Evolutionary conservation across 2,113 vertebrate species (phyloP), one percentile per base, ranked within the genome.

Genomic region (Myotis lucifugus): DNA sequence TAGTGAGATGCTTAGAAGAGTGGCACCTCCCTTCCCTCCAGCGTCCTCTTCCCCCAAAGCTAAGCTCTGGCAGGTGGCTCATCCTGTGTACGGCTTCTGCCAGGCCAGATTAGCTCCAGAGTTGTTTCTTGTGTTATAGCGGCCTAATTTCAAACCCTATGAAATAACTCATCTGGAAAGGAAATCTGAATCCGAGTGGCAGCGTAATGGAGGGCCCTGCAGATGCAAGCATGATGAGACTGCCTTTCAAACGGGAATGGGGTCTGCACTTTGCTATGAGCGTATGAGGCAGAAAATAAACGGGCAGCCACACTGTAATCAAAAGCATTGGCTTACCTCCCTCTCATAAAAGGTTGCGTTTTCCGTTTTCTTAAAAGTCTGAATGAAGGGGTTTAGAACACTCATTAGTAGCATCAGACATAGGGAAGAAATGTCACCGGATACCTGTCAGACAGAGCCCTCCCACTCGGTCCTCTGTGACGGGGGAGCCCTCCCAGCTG

Each of bases 121-220:
- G 59, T 3, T 81, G 59, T 79, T 93, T 96, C 87, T 85, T 91
- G 18, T 91, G 89, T 2, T 8, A 56, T 40, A 37, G 8, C 89
- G 79, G 70, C 85, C 18, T 74, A 73, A 93, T 96, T 93, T 95
- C 95, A 96, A 94, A 69, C 83, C 74, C 78, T 93, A 4, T 37
- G 91, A 83, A 93, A 78, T 54, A 89, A 95, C 23, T 96, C 17
- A 96, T 48, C 88, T 90, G 66, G 37, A 61, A 87, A 74, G 95
- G 92, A 92, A 56, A 56, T 85, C 88, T 96, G 59, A 4, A 91
- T 83, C 61, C 76, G 46, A 94, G 70, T 0, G 64, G 91, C 86
- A 96, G 90, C 69, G 69, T 87, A 92, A 86, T 85, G 21, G 25
- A 86, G n/a, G 86, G 14, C 77, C 34, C 69, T 64, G 61, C 56